phyloP scores from a whole-genome alignment of 1,140 invertebrate genomes.

The Coenobita brevimanus region DNA sequence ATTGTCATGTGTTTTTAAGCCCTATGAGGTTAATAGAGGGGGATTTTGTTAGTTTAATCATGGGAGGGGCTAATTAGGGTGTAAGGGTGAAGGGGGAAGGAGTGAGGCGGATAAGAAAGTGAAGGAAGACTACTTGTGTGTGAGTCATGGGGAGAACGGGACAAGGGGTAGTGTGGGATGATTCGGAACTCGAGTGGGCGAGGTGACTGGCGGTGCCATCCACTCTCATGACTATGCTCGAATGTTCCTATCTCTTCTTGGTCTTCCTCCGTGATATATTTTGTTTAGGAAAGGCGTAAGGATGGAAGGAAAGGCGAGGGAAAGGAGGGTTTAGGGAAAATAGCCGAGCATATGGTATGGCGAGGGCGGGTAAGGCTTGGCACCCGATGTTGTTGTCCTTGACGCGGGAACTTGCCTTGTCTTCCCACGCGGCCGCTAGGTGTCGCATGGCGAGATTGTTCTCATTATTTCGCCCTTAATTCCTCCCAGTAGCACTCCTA shows the following conservation, averaged over 20 bases:
- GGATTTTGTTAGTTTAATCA: too few species aligned
- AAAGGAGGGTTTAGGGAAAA: not conserved
- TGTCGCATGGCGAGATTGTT: constrained; percentile 17
- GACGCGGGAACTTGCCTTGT: not conserved
- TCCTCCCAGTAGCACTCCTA: not conserved
- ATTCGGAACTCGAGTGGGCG: not conserved
- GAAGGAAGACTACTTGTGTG: not conserved
- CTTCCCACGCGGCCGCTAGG: constrained; percentile 10
- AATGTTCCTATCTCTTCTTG: not conserved
- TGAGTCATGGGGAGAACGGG: constrained; percentile 31
- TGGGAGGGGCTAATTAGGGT: too few species aligned
- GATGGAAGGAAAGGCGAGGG: not conserved
- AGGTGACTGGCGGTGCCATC: not conserved
- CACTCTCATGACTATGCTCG: not conserved
- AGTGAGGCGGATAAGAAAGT: not conserved
- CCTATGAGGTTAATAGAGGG: too few species aligned
- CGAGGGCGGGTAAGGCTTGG: constrained; percentile 11
- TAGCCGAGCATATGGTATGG: constrained; percentile 27
- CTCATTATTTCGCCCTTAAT: not conserved
- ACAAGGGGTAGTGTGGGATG: constrained; percentile 7
- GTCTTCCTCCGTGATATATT: not conserved
- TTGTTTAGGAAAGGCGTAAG: not conserved
- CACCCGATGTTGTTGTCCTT: constrained; percentile 40
- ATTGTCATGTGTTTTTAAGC: too few species aligned
- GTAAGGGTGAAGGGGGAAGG: not conserved